Base-by-base conservation (phyloP, 30 jellyfish, hydroid and myxozoan genomes). In the Sanderia malayensis region DNA sequence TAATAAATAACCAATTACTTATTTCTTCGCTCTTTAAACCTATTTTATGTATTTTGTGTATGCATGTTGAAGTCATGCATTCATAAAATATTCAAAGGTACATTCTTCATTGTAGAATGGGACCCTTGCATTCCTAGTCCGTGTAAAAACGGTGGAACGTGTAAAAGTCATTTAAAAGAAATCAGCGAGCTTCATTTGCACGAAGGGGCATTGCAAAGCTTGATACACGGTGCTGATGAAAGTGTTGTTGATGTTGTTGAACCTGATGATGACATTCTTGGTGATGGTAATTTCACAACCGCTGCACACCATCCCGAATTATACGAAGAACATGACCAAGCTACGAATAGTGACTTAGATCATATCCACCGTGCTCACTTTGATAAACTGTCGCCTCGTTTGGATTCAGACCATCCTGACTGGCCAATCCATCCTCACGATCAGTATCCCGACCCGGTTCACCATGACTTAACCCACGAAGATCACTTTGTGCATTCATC, bases 61-160 rank as follows among this genome's bases (percentile, higher is more conserved):
- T n/a, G n/a, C n/a, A n/a, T n/a, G n/a, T n/a, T n/a, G n/a, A n/a
- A n/a, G n/a, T n/a, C n/a, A n/a, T n/a, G n/a, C n/a, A n/a, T n/a
- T n/a, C n/a, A n/a, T n/a, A n/a, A n/a, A n/a, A n/a, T n/a, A n/a
- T n/a, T n/a, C n/a, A n/a, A n/a, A n/a, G n/a, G n/a, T n/a, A n/a
- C n/a, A n/a, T n/a, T n/a, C n/a, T n/a, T n/a, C n/a, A n/a, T 67
- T 57, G 9, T 67, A 86, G 96, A 78, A 23, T 41, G 77, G 78
- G 96, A 86, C 57, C 94, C 96, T 0, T 86, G 96, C 46, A 76
- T 78, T 0, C 96, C 96, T 31, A 86, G 75, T 82, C 96, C 96
- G n/a, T 86, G 96, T 75, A 79, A 68, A 34, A 78, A 86, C 72
- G 92, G 84, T n/a, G 96, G 96, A 44, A 63, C 73, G 11, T 86